Evolutionary conservation across 2,113 vertebrate genomes (phyloP).

Genomic region (Anser brachyrhynchus): DNA sequence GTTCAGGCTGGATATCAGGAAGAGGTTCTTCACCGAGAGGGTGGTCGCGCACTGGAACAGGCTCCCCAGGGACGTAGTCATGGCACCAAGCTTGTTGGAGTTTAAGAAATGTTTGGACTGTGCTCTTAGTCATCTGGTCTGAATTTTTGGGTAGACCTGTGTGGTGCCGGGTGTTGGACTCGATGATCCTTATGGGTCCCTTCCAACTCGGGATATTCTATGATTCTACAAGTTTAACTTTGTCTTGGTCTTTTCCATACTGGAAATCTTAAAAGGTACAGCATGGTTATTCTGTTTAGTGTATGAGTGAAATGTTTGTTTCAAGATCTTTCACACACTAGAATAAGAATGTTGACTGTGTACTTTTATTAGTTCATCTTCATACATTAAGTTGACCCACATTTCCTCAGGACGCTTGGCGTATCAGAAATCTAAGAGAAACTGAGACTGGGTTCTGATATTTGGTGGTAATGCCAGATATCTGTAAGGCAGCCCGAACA

Average conservation of each 20-base stretch:
- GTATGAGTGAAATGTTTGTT: background rate
- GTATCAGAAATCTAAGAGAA: background rate
- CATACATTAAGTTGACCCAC: background rate
- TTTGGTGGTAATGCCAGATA: background rate
- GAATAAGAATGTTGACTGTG: background rate
- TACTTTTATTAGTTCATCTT: background rate
- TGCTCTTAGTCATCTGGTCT: too few relatives aligned
- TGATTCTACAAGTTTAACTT: background rate
- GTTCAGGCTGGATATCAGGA: too few relatives aligned
- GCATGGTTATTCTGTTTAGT: background rate
- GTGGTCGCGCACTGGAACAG: too few relatives aligned
- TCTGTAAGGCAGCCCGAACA: background rate
- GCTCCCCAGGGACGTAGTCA: too few relatives aligned
- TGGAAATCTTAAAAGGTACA: background rate
- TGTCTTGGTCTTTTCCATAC: background rate
- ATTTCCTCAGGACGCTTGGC: background rate
- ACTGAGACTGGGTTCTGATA: background rate
- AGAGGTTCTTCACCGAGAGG: too few relatives aligned
- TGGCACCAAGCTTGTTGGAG: too few relatives aligned
- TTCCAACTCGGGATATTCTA: too few relatives aligned
- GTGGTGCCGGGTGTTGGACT: too few relatives aligned
- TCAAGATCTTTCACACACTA: background rate
- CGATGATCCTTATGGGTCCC: too few relatives aligned
- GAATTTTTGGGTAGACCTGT: too few relatives aligned
- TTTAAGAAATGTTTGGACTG: too few relatives aligned